Conservation (phyloP, 2,797 vertebrate genomes). For the Galagoides demidoff region DNA sequence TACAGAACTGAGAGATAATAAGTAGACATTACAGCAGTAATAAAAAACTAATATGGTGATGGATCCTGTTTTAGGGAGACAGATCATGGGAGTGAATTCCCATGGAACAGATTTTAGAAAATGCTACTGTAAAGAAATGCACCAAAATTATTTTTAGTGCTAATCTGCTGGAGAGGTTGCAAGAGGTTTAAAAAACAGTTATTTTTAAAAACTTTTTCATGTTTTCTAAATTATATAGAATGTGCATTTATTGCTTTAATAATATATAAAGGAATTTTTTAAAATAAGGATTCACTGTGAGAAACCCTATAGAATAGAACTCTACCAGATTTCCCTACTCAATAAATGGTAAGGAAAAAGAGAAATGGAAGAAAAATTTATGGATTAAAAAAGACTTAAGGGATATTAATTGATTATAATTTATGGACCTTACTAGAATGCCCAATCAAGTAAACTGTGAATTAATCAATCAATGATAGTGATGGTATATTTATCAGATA, state of each 20-base stretch:
- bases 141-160: neutral
- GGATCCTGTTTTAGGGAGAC: neutral
- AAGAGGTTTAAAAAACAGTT: neutral
- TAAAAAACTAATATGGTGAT: neutral
- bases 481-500: neutral
- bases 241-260: neutral
- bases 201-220: neutral
- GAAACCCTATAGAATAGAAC: neutral
- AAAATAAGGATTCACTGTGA: neutral
- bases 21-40: neutral
- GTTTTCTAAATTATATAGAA: constrained; percentile 5
- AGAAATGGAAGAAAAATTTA: neutral
- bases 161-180: neutral
- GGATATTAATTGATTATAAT: neutral
- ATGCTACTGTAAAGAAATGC: neutral
- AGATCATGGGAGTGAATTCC: neutral
- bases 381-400: neutral
- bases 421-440: constrained; percentile 6
- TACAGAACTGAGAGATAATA: neutral
- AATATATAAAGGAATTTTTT: neutral
- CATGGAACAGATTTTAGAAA: neutral
- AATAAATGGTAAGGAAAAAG: neutral
- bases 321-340: neutral
- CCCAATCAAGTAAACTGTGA: constrained; percentile 11
- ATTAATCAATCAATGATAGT: neutral